These are phyloP conservation scores for Yoshiicerus persimilis DNA, from an alignment of 1,140 invertebrate genomes.

Conservation along the genomic window DNA sequence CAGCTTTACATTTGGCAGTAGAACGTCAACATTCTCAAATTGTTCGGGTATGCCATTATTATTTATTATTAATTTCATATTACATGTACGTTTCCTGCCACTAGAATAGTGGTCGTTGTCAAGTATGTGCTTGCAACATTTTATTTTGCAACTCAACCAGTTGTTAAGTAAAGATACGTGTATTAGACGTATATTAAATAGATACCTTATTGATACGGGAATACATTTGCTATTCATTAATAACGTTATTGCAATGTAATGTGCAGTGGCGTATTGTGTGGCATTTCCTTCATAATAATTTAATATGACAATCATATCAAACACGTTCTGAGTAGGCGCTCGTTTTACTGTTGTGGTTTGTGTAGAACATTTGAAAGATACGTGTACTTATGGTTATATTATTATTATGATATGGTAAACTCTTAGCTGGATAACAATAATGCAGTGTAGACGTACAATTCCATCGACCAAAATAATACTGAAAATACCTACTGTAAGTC, in stretches of 20 bases:
- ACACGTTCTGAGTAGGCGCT: not conserved
- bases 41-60: slow-evolving; percentile 68
- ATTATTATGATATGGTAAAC: not conserved
- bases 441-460: not conserved
- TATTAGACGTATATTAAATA: too few species aligned
- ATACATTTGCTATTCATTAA: not conserved
- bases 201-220: too few species aligned
- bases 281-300: not conserved
- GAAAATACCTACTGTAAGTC: not conserved
- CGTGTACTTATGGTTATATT: not conserved
- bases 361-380: not conserved
- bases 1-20: slow-evolving; percentile 90
- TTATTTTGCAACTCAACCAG: not conserved
- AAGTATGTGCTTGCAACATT: too few species aligned
- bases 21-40: slow-evolving; percentile 95
- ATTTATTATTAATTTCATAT: not conserved
- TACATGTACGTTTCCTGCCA: too few species aligned
- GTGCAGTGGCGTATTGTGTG: not conserved
- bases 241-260: not conserved
- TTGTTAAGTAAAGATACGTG: not conserved
- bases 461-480: too few species aligned
- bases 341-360: not conserved
- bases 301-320: not conserved
- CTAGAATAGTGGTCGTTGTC: too few species aligned
- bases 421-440: not conserved